A percentile compares a stretch with the other conserved stretches of the same genome.
These are phyloP conservation scores for Microcebus griseorufus DNA, from an alignment of 2,113 vertebrate species.

Conservation along the genomic window DNA sequence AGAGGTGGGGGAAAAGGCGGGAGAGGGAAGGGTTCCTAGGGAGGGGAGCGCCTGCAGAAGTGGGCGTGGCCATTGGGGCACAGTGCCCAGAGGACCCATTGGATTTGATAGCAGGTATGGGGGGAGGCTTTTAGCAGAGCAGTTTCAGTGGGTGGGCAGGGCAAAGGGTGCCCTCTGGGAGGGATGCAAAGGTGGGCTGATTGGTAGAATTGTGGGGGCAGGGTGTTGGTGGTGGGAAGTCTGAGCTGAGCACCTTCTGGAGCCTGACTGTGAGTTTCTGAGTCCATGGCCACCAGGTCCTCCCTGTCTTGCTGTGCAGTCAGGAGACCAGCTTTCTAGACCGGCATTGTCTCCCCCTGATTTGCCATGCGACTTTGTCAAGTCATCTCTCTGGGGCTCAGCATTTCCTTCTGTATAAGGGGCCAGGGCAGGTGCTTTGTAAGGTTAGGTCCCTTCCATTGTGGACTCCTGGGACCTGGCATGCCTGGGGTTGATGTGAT, in stretches of 20 bases:
- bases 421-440: neutral
- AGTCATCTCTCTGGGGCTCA: too few species aligned
- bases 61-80: neutral
- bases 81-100: neutral
- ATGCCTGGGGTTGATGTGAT: neutral
- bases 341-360: accelerated
- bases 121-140: neutral
- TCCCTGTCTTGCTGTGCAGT: neutral
- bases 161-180: too few species aligned
- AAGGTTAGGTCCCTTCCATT: neutral
- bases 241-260: neutral
- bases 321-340: neutral
- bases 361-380: neutral
- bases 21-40: accelerated
- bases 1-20: neutral
- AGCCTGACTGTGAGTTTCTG: neutral
- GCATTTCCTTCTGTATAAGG: neutral
- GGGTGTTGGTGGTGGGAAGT: neutral
- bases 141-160: neutral
- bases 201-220: neutral
- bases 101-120: neutral
- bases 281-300: accelerated
- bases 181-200: neutral
- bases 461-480: neutral
- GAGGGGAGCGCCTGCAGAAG: neutral